Evolutionary conservation across 2,888 invertebrate species (phyloP).

Genomic region (Kryphioiulus occultus): DNA sequence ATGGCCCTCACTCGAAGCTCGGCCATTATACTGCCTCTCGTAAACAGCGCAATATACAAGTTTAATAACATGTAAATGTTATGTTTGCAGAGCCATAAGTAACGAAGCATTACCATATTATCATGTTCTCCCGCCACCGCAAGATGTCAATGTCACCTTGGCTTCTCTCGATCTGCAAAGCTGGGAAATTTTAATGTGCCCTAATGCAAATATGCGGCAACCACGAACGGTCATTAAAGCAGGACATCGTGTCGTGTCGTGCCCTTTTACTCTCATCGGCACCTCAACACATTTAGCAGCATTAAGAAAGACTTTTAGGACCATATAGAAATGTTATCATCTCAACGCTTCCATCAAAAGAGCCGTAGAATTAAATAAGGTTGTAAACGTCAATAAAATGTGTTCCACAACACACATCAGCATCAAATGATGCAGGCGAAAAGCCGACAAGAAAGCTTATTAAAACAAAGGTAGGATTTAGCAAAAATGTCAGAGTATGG

Average conservation of each 20-base stretch:
- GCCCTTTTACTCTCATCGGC: background rate
- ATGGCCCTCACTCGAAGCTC: background rate
- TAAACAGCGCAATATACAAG: background rate
- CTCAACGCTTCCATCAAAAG: background rate
- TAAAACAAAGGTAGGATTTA: background rate
- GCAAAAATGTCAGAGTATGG: no score
- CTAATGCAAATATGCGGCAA: background rate
- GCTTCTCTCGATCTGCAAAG: background rate
- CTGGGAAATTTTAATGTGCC: background rate
- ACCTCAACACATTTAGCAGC: background rate
- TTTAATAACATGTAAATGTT: background rate
- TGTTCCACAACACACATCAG: background rate
- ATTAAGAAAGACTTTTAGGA: background rate
- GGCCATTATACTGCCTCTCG: background rate
- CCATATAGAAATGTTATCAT: background rate
- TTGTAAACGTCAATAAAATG: background rate
- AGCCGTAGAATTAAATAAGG: background rate
- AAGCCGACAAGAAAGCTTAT: background rate
- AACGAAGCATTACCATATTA: background rate
- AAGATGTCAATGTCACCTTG: background rate
- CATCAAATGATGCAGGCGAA: background rate
- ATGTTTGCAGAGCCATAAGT: background rate
- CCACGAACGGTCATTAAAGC: background rate
- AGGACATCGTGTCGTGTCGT: background rate
- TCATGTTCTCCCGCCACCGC: background rate